Evolutionary conservation across 2,797 vertebrate species (phyloP), one percentile per base, ranked within the genome.

Genomic region (Gambelia wislizenii): DNA sequence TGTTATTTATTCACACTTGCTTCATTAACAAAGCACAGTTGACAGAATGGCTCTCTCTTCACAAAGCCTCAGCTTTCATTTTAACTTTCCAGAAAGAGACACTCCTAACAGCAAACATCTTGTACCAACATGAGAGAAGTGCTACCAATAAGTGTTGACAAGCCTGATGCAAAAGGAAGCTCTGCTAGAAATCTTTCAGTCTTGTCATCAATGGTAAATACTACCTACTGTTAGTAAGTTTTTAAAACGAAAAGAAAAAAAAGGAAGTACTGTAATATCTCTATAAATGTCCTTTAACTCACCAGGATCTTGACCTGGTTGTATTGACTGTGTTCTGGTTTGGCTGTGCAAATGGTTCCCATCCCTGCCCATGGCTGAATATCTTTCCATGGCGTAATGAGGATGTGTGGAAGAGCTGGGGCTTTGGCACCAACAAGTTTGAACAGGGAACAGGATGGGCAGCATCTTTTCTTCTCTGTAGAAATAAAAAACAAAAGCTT

Each of bases 371-470:
- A 3, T 0, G 1, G 14, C 1, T 10, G 59, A 0, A 0, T 87
- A 52, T 27, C 92, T 86, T 9, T n/a, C 39, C 39, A 94, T 80
- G 9, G 93, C 67, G 69, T 92, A 95, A 88, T 94, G 93, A 3
- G 96, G 96, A 36, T 96, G 96, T 0, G 94, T 85, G 61, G 93
- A 30, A 36, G 7, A 69, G 0, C 2, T 10, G 0, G 92, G 91
- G 42, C 90, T 97, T 83, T 79, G 89, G 74, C 95, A 95, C 96
- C 97, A 97, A 44, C 96, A 91, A 4, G 95, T 96, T 1, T 22
- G 76, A 13, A 54, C 61, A 30, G 92, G 92, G 6, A 90, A 90
- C 56, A 95, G 52, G 0, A 6, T 76, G 27, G 89, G 42, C 36
- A 86, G 89, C 14, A 49, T 13, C 85, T 94, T 89, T 86, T 95